Conservation (phyloP, 2,888 invertebrate genomes). For the Dolichomitus sp. region DNA sequence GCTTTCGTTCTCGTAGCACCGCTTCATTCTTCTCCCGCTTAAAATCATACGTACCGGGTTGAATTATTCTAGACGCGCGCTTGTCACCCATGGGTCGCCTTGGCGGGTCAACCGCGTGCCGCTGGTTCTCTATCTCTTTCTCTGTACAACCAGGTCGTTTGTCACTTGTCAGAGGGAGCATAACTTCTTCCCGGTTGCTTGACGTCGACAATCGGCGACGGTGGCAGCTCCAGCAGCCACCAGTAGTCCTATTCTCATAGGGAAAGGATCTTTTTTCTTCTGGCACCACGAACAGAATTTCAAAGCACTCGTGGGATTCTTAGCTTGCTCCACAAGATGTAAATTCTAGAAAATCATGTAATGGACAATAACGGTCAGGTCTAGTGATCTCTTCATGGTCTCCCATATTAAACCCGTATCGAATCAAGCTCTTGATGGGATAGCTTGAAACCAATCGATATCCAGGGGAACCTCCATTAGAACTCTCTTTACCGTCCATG, state of each 20-base stretch:
- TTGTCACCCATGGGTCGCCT: constrained; percentile 61
- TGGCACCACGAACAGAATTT: constrained; percentile 10
- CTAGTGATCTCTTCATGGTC: neutral
- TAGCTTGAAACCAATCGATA: neutral
- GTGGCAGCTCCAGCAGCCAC: constrained; percentile 42
- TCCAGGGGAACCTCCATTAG: no score
- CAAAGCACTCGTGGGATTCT: constrained; percentile 18
- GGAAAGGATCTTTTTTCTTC: constrained; percentile 38
- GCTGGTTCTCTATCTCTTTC: constrained; percentile 23
- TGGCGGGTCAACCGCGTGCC: constrained; percentile 51
- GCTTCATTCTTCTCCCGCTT: constrained; percentile 15
- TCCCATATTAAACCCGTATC: neutral
- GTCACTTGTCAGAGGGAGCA: constrained; percentile 67
- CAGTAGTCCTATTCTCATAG: constrained; percentile 20
- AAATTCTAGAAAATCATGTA: neutral
- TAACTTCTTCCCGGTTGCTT: constrained; percentile 37
- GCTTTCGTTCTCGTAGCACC: constrained; percentile 33
- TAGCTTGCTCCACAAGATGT: neutral
- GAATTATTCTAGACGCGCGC: constrained; percentile 74
- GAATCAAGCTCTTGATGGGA: neutral
- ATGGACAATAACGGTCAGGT: neutral
- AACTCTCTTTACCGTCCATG: neutral
- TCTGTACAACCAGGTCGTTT: constrained; percentile 67
- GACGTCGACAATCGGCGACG: constrained; percentile 53
- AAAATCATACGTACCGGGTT: constrained; percentile 70